Evolutionary conservation across 2,113 vertebrate species (phyloP), one percentile per base, ranked within the genome.

Genomic region (Garra rufa): DNA sequence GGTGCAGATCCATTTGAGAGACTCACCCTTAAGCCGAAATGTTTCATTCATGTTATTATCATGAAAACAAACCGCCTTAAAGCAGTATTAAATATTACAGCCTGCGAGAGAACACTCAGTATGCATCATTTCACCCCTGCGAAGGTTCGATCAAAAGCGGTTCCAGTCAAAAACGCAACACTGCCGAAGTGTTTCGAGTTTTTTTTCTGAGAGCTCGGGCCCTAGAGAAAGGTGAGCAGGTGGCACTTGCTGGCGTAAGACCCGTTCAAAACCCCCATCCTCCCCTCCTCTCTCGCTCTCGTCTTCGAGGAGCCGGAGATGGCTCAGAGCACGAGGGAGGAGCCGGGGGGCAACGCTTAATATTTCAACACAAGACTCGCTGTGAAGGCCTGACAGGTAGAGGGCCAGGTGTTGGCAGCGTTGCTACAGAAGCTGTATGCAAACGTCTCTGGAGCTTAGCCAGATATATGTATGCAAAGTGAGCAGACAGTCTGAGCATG

Each of bases 311-410:
- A 70, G 83, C 86, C 30, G 61, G 77, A 83, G 59, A 86, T 46
- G 17, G 78, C 82, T 80, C 81, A 82, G 76, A 74, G 75, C 74
- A 69, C 83, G 41, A 41, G 52, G 71, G 71, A 85, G 71, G 55
- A 87, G 86, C 83, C 50, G 67, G 44, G 52, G 85, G 88, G 83
- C 81, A 76, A 61, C 43, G 44, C 74, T 87, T 84, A 90, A 90
- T 90, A 90, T 88, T 88, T 90, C 74, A 90, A 88, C 86, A 84
- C 79, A 82, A 87, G 78, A 57, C 73, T 46, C 65, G 46, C 73
- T 85, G 44, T 57, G 41, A 70, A 74, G 34, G 30, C 41, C 71
- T 85, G 74, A 86, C 85, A 90, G 89, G 86, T 88, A 85, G 74
- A 78, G 67, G 67, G 78, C 81, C 86, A 89, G 86, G 85, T 85